phyloP scores from a whole-genome alignment of 2,888 invertebrate genomes.

The Trichogramma evanescens region DNA sequence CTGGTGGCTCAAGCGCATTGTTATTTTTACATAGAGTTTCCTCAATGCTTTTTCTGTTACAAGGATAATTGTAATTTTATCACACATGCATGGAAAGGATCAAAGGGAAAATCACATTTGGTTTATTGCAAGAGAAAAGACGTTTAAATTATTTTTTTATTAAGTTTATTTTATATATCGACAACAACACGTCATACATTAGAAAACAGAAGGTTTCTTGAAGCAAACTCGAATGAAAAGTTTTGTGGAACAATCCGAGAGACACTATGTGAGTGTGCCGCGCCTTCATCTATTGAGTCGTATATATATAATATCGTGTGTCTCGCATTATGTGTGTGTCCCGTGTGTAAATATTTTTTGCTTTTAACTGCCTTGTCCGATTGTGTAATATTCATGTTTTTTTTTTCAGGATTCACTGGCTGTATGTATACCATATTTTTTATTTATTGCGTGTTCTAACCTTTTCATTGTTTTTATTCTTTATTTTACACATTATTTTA shows the following conservation, averaged over 20 bases:
- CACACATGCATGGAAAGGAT: too few species aligned
- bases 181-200: slow-evolving; percentile 50
- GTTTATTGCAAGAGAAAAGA: background rate
- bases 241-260: slow-evolving; percentile 49
- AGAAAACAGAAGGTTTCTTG: slow-evolving; percentile 50
- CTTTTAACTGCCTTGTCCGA: slow-evolving; percentile 25
- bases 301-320: slow-evolving; percentile 47
- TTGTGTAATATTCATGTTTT: slow-evolving; percentile 20
- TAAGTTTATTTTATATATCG: slow-evolving; percentile 50
- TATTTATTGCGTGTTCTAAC: slow-evolving; percentile 26
- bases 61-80: too few species aligned
- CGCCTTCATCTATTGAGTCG: slow-evolving; percentile 49
- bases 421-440: slow-evolving; percentile 12
- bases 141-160: slow-evolving; percentile 42
- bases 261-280: slow-evolving; percentile 49
- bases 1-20: background rate
- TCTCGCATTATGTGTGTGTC: slow-evolving; percentile 36
- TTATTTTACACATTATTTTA: slow-evolving; percentile 16
- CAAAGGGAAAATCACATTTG: background rate
- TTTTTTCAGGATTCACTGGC: slow-evolving; percentile 22
- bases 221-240: slow-evolving; percentile 49
- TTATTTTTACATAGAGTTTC: background rate
- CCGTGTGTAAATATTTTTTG: slow-evolving; percentile 24
- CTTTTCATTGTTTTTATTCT: slow-evolving; percentile 16
- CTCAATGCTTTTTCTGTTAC: background rate